phyloP scores from a whole-genome alignment of 2,888 invertebrate genomes.

The Apodemia zela region DNA sequence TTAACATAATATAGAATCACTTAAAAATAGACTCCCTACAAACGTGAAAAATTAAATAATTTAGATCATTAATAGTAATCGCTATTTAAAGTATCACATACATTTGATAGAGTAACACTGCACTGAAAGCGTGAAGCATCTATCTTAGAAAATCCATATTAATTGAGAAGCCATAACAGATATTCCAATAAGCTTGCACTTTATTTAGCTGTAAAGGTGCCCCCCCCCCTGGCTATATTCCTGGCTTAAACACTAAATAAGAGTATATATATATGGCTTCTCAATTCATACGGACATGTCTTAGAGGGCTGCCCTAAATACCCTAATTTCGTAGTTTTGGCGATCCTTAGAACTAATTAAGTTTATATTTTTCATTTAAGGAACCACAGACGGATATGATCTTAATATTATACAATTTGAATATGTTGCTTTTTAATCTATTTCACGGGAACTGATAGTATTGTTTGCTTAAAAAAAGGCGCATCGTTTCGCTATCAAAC shows the following conservation, averaged over 20 bases:
- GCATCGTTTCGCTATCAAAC: not conserved
- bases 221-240: too few relatives aligned
- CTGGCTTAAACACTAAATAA: too few relatives aligned
- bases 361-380: slow-evolving; percentile 19
- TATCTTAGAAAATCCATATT: slow-evolving; percentile 39
- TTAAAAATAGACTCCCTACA: slow-evolving; percentile 67
- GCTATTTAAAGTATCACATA: slow-evolving; percentile 79
- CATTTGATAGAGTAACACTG: slow-evolving; percentile 62
- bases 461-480: not conserved
- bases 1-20: slow-evolving; percentile 65
- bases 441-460: slow-evolving; percentile 13
- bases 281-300: not conserved
- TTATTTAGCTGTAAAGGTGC: not conserved
- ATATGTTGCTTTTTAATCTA: not conserved
- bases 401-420: slow-evolving; percentile 27
- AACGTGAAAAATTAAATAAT: slow-evolving; percentile 80
- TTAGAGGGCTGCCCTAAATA: slow-evolving; percentile 29
- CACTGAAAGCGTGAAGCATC: slow-evolving; percentile 71
- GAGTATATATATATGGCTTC: not conserved
- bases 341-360: slow-evolving; percentile 34
- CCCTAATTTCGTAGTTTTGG: slow-evolving; percentile 30
- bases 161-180: not conserved
- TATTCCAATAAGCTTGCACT: not conserved
- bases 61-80: slow-evolving; percentile 74
- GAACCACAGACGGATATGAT: slow-evolving; percentile 18